These are phyloP conservation scores for Tadarida brasiliensis DNA, from an alignment of 2,797 vertebrate genomes.

Conservation along the genomic window DNA sequence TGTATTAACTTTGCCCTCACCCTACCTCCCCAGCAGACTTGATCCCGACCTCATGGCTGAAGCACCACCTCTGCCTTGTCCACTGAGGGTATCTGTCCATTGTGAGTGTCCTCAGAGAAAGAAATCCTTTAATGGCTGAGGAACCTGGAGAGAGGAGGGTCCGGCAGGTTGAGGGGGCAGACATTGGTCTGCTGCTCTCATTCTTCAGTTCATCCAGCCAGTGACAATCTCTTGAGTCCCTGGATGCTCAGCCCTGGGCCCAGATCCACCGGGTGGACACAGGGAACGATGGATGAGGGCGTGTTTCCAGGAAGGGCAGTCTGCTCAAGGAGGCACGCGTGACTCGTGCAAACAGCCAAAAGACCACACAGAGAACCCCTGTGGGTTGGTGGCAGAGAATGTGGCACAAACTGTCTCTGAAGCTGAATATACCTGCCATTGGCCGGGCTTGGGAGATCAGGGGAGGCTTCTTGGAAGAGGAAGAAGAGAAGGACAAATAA, in stretches of 20 bases:
- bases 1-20: constrained; percentile 41
- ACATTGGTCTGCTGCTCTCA: neutral
- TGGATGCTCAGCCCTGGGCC: neutral
- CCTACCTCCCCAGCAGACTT: accelerated
- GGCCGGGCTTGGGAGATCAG: neutral
- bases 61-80: neutral
- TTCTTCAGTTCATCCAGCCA: neutral
- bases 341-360: neutral
- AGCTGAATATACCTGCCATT: neutral
- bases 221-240: neutral
- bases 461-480: neutral
- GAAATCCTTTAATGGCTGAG: constrained; percentile 79
- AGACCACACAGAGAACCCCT: neutral
- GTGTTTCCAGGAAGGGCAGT: neutral
- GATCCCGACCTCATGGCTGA: neutral
- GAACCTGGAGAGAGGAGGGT: constrained; percentile 68
- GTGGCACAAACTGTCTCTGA: neutral
- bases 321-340: neutral
- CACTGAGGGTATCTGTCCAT: neutral
- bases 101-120: constrained; percentile 66
- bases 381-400: neutral
- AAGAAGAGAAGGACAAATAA: neutral
- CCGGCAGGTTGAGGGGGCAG: neutral
- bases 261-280: neutral
- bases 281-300: neutral